Percentiles rank a stretch among this genome's conserved stretches.
phyloP scores from a whole-genome alignment of 2,113 vertebrate genomes.

The Cyanoderma ruficeps region DNA sequence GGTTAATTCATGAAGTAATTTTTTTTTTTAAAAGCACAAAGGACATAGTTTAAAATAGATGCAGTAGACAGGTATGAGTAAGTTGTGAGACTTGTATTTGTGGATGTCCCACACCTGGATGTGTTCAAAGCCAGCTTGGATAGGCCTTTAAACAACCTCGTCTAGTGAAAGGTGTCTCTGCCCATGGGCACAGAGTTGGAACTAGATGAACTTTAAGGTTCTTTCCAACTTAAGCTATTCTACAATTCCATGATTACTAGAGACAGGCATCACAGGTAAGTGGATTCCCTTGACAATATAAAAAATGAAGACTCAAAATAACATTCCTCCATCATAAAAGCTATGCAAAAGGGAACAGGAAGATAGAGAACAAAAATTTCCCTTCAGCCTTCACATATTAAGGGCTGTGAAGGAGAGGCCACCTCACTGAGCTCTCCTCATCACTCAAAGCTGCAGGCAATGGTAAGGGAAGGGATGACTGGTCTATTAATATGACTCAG shows the following conservation, averaged over 20 bases:
- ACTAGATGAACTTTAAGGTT: not conserved
- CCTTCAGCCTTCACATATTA: not conserved
- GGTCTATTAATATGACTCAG: not conserved
- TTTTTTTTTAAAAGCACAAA: not conserved
- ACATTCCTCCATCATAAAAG: not conserved
- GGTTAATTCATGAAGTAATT: not conserved
- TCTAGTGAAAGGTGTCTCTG: not conserved
- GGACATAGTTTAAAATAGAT: not conserved
- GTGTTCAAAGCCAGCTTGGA: not conserved
- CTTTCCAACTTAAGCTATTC: not conserved
- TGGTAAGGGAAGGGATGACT: accelerated
- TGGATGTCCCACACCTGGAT: not conserved
- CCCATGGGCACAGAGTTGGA: not conserved
- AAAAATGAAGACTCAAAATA: not conserved
- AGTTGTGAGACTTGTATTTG: not conserved
- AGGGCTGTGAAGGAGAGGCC: not conserved
- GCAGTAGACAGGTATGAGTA: not conserved
- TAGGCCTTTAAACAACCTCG: not conserved
- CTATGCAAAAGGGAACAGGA: not conserved
- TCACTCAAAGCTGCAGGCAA: not conserved
- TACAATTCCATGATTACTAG: not conserved
- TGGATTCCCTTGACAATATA: not conserved
- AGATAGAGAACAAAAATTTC: not conserved
- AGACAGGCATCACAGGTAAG: not conserved
- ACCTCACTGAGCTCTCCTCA: not conserved